These are phyloP conservation scores for Piaya cayana DNA, from an alignment of 2,113 vertebrate genomes.

Conservation along the genomic window DNA sequence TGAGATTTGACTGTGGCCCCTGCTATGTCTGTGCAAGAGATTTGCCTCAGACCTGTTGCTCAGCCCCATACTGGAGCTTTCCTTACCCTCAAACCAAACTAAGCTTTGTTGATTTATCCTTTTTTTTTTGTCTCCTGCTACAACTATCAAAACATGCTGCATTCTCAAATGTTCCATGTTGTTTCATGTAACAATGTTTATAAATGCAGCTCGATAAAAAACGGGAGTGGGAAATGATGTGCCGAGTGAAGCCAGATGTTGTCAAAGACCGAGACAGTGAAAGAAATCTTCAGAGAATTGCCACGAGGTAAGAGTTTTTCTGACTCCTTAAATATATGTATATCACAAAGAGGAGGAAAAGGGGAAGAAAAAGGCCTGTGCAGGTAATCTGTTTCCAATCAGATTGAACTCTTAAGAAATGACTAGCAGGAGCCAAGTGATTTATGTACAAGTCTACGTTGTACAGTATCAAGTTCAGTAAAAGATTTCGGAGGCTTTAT, in stretches of 20 bases:
- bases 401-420: slow-evolving; percentile 40
- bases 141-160: neutral
- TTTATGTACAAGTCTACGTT: slow-evolving; percentile 38
- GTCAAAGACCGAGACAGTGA: slow-evolving; percentile 86
- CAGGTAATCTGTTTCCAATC: slow-evolving; percentile 62
- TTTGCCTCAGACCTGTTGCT: neutral
- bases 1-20: neutral
- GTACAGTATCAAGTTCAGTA: slow-evolving; percentile 12
- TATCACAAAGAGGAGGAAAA: slow-evolving; percentile 1
- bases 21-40: neutral
- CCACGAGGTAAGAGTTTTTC: slow-evolving; percentile 85
- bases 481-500: slow-evolving; percentile 38
- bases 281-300: slow-evolving; percentile 87
- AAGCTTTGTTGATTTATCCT: slow-evolving; percentile 16
- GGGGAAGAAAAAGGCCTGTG: neutral
- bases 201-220: slow-evolving; percentile 86
- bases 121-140: neutral
- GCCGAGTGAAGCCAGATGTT: slow-evolving; percentile 89
- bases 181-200: slow-evolving; percentile 70
- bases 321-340: neutral
- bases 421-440: slow-evolving; percentile 35
- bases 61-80: neutral
- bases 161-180: slow-evolving; percentile 39
- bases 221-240: slow-evolving; percentile 91
- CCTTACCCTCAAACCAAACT: neutral